Base-by-base conservation (phyloP, 2,113 vertebrate species). In the Atlantisia rogersi region DNA sequence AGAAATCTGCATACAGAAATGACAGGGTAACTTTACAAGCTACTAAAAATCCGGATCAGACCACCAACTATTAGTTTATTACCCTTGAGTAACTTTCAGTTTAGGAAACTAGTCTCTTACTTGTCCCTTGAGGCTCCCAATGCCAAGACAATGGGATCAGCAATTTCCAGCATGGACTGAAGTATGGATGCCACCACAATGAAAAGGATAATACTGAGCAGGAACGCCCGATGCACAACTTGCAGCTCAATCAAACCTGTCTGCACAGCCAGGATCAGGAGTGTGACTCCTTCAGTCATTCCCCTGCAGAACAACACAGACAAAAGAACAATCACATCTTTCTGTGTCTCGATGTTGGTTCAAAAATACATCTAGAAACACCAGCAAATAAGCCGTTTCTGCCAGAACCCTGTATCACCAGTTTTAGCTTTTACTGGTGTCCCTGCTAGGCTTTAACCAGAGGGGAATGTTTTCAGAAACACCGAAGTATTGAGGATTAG, bases 161-260 rank as follows among this genome's bases (percentile, higher is more conserved):
- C 99, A 18, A 99, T 99, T 98, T 99, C 99, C 97, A 99, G 96
- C 99, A 99, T 99, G 55, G 99, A 99, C 98, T 99, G 99, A 25
- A 99, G 98, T 83, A 99, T 99, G 88, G 99, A 99, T 37, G 99
- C 99, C 42, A 99, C 99, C 39, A 99, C 99, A 64, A 99, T 99
- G 97, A 99, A 99, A 90, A 99, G 99, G 97, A 99, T 99, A 95
- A 99, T 99, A 97, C 99, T 99, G 92, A 99, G 99, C 56, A 99
- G 98, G 97, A 99, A 99, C 1, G 99, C 99, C 95, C 99, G 97
- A 96, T 99, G 99, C 77, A 99, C 99, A 42, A 99, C 99, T 97
- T 99, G 99, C 35, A 99, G 98, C 92, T 99, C 99, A 77, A 99
- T 99, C 85, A 99, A 98, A 53, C 99, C 99, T 3, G 99, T 99